Percentiles rank a stretch among this genome's conserved stretches.
These are phyloP conservation scores for Procavia capensis DNA, from an alignment of 2,113 vertebrate genomes.

Conservation along the genomic window DNA sequence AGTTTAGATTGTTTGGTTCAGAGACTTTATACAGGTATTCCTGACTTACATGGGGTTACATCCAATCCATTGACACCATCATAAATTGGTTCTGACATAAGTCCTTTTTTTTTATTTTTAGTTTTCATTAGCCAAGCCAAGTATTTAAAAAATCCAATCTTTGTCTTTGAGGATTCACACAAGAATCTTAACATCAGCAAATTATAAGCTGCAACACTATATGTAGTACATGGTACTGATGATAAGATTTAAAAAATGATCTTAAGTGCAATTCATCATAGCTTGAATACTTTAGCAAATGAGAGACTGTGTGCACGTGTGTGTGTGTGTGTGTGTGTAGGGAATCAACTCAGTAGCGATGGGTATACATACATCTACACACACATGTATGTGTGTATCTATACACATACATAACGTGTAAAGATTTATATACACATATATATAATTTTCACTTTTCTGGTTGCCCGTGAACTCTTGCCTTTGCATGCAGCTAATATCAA, in stretches of 20 bases:
- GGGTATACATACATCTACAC: no score
- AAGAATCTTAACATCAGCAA: background rate
- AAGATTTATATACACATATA: background rate
- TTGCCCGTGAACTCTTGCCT: constrained; percentile 71
- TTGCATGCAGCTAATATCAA: constrained; percentile 66
- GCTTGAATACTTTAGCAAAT: background rate
- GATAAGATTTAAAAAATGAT: background rate
- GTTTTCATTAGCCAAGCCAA: no score
- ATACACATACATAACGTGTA: background rate
- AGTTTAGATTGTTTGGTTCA: no score
- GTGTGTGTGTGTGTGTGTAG: no score
- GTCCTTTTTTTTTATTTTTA: background rate
- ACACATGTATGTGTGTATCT: no score
- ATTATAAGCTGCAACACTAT: background rate
- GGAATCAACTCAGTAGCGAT: no score
- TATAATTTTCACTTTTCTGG: constrained; percentile 54
- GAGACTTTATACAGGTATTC: constrained; percentile 43
- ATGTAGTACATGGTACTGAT: no score
- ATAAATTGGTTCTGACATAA: background rate
- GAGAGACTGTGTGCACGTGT: background rate
- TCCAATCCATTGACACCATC: no score
- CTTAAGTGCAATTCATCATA: background rate
- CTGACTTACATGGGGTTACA: no score
- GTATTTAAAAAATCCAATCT: background rate
- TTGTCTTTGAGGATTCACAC: background rate